These are phyloP conservation scores for Vireo griseus DNA, from an alignment of 2,797 vertebrate species.

Conservation along the genomic window DNA sequence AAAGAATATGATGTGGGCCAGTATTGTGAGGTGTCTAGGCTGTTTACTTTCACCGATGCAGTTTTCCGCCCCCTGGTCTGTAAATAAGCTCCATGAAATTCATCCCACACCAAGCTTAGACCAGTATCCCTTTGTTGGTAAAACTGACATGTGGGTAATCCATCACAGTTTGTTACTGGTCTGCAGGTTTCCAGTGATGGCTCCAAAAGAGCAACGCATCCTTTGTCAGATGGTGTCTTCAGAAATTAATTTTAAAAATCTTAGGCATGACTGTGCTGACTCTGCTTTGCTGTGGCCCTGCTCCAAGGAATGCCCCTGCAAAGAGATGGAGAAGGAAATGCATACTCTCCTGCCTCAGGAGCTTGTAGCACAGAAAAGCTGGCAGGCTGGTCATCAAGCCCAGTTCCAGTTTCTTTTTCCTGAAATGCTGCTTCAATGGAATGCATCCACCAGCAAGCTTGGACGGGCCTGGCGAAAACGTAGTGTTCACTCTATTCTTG, in stretches of 20 bases:
- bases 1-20: conserved; percentile 70
- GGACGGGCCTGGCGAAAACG: accelerated
- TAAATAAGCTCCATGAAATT: conserved; percentile 56
- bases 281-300: background rate
- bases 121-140: conserved; percentile 9
- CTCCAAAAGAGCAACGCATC: background rate
- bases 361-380: background rate
- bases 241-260: background rate
- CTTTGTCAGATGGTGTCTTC: background rate
- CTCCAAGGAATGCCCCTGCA: background rate
- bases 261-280: background rate
- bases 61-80: conserved; percentile 22
- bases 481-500: background rate
- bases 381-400: background rate
- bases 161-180: background rate
- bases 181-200: background rate
- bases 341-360: background rate
- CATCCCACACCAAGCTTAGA: conserved; percentile 25
- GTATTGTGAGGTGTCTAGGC: conserved; percentile 70
- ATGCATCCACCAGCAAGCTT: background rate
- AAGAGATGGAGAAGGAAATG: background rate
- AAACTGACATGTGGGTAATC: background rate
- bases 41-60: conserved; percentile 64
- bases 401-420: background rate
- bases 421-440: background rate